Base-by-base conservation (phyloP, 64 coral and sea anemone species). In the Trachythela sp. region DNA sequence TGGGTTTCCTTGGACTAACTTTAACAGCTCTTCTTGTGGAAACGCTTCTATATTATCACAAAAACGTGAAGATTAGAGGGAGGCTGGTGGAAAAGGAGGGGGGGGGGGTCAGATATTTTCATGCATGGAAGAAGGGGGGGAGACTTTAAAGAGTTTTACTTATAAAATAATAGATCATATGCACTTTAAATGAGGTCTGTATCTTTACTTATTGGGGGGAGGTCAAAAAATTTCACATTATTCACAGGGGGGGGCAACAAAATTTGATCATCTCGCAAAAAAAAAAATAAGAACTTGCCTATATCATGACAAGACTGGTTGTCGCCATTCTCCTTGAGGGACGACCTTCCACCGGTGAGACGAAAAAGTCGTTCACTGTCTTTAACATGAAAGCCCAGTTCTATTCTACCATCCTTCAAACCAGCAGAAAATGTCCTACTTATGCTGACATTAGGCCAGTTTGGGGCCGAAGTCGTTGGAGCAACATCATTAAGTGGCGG, bases 361-460 rank as follows among this genome's bases (percentile, higher is more conserved):
- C 75, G 75, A 36, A 37, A 35, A 14, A 80, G 37, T 80, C 32
- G 75, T 14, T 80, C 75, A 22, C 75, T 80, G 34, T 36, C 75
- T 80, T 37, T 80, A 22, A 80, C 37, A 80, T 80, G 75, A 36
- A 80, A 80, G 13, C 75, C 75, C 33, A 80, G 9, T 39, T 80
- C 75, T 36, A 36, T 30, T 37, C 34, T 20, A 14, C 75, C 75
- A 22, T 80, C 37, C 30, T 8, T 80, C 75, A 80, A 17, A 5
- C 75, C 75, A 36, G 75, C 75, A 13, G 31, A 37, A 22, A 80
- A 80, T 3, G 37, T 39, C 2, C 32, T n/a, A 2, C 34, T 35
- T 0, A 39, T 39, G 37, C 33, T 20, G 4, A 13, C 2, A 80
- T 0, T 14, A 34, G 32, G 75, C 75, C 75, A 80, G 2, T 7